Evolutionary conservation across 2,113 vertebrate species (phyloP).

Genomic region (Cyrtonyx montezumae): DNA sequence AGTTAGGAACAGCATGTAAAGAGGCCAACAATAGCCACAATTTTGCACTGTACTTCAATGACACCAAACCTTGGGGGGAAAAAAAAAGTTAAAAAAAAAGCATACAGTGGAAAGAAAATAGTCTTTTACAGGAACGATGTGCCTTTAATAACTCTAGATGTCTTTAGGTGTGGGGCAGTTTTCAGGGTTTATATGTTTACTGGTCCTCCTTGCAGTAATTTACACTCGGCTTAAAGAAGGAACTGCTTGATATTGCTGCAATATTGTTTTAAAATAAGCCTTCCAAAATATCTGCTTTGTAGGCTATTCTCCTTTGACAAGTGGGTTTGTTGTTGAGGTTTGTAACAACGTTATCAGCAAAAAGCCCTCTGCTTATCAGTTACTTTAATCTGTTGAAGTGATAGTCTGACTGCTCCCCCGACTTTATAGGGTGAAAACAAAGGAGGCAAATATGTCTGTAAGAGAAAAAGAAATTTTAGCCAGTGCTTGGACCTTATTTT

Average conservation of each 20-base stretch:
- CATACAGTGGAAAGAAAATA: not conserved
- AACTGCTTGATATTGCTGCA: not conserved
- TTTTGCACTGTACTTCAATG: not conserved
- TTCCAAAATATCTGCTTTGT: not conserved
- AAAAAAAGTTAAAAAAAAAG: not conserved
- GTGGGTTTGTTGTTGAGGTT: not conserved
- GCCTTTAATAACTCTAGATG: not conserved
- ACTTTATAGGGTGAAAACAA: not conserved
- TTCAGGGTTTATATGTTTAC: not conserved
- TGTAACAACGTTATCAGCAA: not conserved
- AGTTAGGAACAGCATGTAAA: slow-evolving; percentile 54
- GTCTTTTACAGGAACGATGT: not conserved
- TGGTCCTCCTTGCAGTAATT: not conserved
- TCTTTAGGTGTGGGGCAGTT: not conserved
- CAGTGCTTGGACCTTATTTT: not conserved
- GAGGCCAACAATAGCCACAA: slow-evolving; percentile 8
- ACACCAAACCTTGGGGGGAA: not conserved
- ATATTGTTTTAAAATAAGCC: not conserved
- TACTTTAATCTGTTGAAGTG: not conserved
- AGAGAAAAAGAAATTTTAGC: not conserved
- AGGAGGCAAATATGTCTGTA: not conserved
- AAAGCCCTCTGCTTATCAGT: not conserved
- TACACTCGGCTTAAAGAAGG: not conserved
- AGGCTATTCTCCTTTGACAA: not conserved
- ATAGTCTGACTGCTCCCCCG: not conserved